A percentile compares a stretch with the other conserved stretches of the same genome.
phyloP scores from a whole-genome alignment of 1,140 invertebrate genomes.

The Aphelenchoides fujianensis region DNA sequence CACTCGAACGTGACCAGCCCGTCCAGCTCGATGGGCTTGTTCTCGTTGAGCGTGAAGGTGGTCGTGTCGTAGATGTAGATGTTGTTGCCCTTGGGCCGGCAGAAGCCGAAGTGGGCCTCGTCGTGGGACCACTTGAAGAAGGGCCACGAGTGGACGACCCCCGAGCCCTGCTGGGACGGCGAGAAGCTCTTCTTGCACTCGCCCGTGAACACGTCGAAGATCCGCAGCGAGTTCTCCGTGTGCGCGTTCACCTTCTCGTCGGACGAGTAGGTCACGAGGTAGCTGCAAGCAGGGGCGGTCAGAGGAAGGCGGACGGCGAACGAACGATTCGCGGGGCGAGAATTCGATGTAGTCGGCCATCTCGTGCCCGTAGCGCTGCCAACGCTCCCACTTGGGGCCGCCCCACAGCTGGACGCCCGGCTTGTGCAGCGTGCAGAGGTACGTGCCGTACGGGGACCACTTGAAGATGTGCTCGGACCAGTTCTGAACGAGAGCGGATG shows the following conservation, averaged over 20 bases:
- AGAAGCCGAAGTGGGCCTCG: conserved; percentile 82
- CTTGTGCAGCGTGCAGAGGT: conserved; percentile 89
- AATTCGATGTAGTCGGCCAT: conserved; percentile 93
- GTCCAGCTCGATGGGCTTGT: conserved; percentile 44
- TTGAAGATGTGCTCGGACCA: conserved; percentile 92
- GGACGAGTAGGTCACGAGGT: conserved; percentile 55
- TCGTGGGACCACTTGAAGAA: conserved; percentile 81
- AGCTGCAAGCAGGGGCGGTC: conserved; percentile 38
- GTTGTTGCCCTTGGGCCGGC: conserved; percentile 66
- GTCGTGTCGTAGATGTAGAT: conserved; percentile 82
- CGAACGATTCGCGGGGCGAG: conserved; percentile 87
- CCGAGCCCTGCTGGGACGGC: conserved; percentile 32
- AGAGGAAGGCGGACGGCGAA: conserved; percentile 36
- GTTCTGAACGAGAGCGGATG: conserved; percentile 69
- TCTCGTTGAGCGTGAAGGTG: conserved; percentile 48
- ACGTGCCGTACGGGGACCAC: conserved; percentile 95
- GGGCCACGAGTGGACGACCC: conserved; percentile 35
- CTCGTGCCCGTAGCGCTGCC: conserved; percentile 83
- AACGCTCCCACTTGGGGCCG: conserved; percentile 83
- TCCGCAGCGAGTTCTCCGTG: conserved; percentile 48
- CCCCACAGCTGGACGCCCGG: conserved; percentile 94
- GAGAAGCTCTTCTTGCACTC: conserved; percentile 57
- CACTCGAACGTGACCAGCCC: conserved; percentile 81
- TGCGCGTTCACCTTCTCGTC: conserved; percentile 35
- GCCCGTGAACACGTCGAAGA: conserved; percentile 62